Conservation (phyloP, 2,888 invertebrate species). For the Papilio demoleus region DNA sequence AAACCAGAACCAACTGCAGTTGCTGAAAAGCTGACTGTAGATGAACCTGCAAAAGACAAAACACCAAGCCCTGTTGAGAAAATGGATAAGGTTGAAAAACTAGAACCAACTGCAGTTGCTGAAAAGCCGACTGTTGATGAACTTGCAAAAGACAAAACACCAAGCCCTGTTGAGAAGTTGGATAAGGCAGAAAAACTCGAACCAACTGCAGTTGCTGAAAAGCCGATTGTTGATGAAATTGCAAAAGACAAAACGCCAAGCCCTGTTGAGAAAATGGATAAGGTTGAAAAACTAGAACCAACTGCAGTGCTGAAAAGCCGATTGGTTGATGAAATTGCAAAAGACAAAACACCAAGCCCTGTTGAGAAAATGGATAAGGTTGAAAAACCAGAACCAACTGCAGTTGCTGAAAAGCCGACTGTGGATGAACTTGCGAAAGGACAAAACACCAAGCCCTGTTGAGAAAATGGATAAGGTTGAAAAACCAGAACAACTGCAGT, state of each 20-base stretch:
- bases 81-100: no score
- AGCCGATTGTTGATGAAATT: background rate
- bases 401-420: background rate
- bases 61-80: no score
- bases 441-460: slow-evolving; percentile 3
- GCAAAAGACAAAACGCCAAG: background rate
- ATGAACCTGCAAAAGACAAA: no score
- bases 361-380: background rate
- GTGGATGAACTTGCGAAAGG: background rate
- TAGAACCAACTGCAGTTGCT: no score
- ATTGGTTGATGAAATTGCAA: background rate
- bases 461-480: slow-evolving; percentile 34
- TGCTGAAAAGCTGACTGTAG: no score
- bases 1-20: no score
- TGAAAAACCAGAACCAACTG: background rate
- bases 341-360: background rate
- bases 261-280: slow-evolving; percentile 29
- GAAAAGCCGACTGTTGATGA: no score
- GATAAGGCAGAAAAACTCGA: no score
- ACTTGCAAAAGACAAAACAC: no score
- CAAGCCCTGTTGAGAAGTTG: no score
- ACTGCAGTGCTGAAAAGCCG: background rate
- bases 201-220: background rate
- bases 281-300: background rate
- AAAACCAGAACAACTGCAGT: background rate